phyloP scores from a whole-genome alignment of 2,797 vertebrate genomes.

The Phalanger gymnotis region DNA sequence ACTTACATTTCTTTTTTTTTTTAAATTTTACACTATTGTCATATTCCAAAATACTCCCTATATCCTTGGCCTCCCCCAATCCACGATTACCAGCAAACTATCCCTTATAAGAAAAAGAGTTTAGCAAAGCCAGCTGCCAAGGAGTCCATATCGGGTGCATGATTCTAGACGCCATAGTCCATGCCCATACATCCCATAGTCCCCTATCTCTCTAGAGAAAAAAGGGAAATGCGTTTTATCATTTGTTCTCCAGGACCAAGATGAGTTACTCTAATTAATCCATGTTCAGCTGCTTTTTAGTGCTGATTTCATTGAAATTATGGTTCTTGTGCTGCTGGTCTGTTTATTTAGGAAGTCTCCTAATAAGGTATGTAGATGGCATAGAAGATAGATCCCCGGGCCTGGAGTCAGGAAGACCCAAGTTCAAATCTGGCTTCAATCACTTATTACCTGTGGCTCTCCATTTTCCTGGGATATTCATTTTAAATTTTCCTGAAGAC shows the following conservation, averaged over 20 bases:
- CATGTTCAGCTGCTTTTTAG: background rate
- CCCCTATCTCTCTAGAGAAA: background rate
- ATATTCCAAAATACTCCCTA: background rate
- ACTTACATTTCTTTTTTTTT: background rate
- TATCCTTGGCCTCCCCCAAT: background rate
- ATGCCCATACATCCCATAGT: background rate
- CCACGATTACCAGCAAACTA: background rate
- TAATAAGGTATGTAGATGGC: background rate
- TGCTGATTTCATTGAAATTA: background rate
- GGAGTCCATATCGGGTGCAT: background rate
- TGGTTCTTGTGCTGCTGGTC: background rate
- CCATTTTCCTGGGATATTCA: background rate
- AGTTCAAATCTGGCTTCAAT: background rate
- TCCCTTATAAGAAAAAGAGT: background rate
- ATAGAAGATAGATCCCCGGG: background rate
- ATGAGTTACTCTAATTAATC: background rate
- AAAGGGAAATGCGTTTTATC: background rate
- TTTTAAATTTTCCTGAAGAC: background rate
- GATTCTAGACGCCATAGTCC: background rate
- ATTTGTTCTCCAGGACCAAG: background rate
- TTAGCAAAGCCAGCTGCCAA: background rate
- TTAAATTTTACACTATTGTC: background rate
- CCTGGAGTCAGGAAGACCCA: background rate
- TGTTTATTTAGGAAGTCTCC: background rate
- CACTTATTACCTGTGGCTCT: background rate